A percentile compares a stretch with the other conserved stretches of the same genome.
phyloP scores from a whole-genome alignment of 2,888 invertebrate species.

The Dendrolimus pini region DNA sequence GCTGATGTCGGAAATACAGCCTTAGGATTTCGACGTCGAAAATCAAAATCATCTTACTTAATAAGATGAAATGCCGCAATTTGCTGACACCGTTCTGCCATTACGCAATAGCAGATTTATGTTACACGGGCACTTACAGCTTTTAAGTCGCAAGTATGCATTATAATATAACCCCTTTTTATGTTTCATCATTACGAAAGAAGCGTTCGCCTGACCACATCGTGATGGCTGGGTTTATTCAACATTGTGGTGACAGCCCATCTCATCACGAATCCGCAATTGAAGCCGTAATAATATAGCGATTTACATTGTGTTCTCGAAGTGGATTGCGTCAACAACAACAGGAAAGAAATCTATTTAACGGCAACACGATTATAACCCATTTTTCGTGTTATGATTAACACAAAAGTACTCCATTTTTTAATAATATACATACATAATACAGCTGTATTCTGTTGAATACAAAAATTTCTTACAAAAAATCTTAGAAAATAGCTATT shows the following conservation, averaged over 20 bases:
- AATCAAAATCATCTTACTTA: constrained; percentile 17
- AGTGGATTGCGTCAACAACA: constrained; percentile 6
- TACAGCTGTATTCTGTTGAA: no score
- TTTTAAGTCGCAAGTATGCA: background rate
- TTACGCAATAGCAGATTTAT: constrained; percentile 13
- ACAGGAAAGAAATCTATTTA: background rate
- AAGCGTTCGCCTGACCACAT: constrained; percentile 21
- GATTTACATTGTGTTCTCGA: constrained; percentile 26
- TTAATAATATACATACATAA: no score
- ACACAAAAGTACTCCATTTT: no score
- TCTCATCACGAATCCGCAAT: constrained; percentile 35
- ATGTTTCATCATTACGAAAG: constrained; percentile 25
- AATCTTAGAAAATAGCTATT: no score
- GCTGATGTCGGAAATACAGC: no score
- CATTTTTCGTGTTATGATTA: no score
- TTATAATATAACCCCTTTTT: constrained; percentile 7
- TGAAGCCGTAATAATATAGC: constrained; percentile 35
- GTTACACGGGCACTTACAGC: constrained; percentile 2
- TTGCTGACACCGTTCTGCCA: constrained; percentile 15
- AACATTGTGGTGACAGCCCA: constrained; percentile 37
- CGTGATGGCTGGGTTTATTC: constrained; percentile 30
- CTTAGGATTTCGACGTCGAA: background rate
- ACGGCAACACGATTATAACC: no score
- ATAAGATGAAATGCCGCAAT: constrained; percentile 18
- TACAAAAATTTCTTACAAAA: no score